Evolutionary conservation across 2,888 invertebrate genomes (phyloP).

Genomic region (Himalopsyche japonica): DNA sequence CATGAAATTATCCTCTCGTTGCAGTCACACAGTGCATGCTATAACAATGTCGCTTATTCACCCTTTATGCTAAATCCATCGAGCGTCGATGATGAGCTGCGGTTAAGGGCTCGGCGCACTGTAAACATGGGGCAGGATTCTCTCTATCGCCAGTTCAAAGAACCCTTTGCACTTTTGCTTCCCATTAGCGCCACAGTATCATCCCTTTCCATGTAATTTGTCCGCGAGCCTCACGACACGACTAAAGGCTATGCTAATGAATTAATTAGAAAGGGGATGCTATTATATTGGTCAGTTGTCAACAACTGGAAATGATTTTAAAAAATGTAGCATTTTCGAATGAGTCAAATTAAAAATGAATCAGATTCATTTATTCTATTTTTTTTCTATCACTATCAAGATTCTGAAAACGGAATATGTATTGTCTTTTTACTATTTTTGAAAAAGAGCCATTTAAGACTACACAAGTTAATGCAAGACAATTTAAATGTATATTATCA

Average conservation of each 20-base stretch:
- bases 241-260: conserved; percentile 23
- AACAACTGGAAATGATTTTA: background rate
- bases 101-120: background rate
- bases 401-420: no score
- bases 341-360: no score
- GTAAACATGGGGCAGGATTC: background rate
- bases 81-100: background rate
- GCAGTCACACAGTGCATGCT: no score
- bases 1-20: no score
- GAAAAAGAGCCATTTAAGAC: no score
- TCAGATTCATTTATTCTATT: no score
- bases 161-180: background rate
- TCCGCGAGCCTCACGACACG: conserved; percentile 1
- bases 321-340: no score
- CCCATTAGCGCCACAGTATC: conserved; percentile 2
- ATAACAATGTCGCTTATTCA: no score
- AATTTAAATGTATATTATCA: no score
- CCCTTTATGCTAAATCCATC: background rate
- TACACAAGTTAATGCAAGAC: no score
- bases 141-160: background rate
- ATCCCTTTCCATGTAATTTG: conserved; percentile 22
- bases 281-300: background rate
- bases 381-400: no score
- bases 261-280: conserved; percentile 10
- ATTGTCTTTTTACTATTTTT: no score